Conservation (phyloP, 2,113 vertebrate species). For the Macrotis lagotis region DNA sequence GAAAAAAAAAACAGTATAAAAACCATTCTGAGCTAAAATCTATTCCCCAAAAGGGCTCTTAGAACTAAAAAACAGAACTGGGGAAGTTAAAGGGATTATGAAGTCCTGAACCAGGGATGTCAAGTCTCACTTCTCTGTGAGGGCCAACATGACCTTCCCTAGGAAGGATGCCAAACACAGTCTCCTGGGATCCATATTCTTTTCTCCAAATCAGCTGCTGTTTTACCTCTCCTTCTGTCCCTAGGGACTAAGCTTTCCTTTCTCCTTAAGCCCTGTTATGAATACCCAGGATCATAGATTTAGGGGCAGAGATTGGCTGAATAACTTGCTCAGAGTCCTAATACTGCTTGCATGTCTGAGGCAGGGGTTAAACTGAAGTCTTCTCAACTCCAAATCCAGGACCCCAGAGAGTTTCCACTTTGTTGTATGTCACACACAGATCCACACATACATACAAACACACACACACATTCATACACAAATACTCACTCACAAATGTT, state of each 20-base stretch:
- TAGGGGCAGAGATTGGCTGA: neutral
- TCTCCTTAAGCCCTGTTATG: neutral
- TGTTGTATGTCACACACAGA: rapidly evolving
- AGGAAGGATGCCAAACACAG: rapidly evolving
- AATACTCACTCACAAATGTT: too few relatives aligned
- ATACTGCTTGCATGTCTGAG: neutral
- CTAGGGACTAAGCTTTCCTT: constrained; percentile 30
- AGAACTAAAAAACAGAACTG: constrained; percentile 18
- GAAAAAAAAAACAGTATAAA: constrained; percentile 13
- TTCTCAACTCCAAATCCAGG: neutral
- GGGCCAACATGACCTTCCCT: rapidly evolving
- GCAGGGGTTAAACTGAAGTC: neutral
- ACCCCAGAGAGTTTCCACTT: constrained; percentile 3
- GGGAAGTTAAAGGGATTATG: neutral
- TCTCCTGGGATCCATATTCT: constrained; percentile 31
- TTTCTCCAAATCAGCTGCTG: constrained; percentile 38
- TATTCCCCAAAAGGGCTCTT: neutral
- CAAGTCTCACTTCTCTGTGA: neutral
- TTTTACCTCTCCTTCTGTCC: constrained; percentile 27
- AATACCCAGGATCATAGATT: neutral
- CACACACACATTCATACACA: too few relatives aligned
- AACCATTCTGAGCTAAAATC: constrained; percentile 44
- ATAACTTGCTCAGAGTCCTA: neutral
- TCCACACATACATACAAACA: neutral
- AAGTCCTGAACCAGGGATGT: neutral